Conservation (phyloP, 2,797 vertebrate genomes). For the Peromyscus eremicus region DNA sequence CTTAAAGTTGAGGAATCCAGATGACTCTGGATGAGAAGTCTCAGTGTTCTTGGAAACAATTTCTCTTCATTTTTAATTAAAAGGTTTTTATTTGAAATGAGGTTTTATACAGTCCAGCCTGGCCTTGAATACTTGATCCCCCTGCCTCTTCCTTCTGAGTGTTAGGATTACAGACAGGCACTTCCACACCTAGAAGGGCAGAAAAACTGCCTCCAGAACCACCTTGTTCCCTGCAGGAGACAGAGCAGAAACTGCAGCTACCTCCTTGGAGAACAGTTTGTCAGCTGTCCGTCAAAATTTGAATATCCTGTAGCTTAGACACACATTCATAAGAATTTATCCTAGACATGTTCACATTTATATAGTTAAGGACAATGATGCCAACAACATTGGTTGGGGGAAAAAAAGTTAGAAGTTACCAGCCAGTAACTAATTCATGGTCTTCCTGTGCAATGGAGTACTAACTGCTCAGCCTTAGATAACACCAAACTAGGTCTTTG, state of each 20-base stretch:
- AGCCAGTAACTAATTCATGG: not conserved
- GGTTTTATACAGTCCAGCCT: not conserved
- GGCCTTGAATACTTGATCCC: not conserved
- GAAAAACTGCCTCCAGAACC: not conserved
- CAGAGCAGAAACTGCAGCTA: not conserved
- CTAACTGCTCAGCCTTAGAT: slow-evolving; percentile 1
- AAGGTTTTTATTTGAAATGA: not conserved
- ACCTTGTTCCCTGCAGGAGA: not conserved
- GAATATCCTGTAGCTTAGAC: slow-evolving; percentile 10
- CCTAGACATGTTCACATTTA: not conserved
- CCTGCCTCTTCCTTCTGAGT: not conserved
- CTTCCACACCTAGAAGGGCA: not conserved
- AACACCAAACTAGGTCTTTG: not conserved
- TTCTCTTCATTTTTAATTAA: not conserved
- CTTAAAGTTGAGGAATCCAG: not conserved
- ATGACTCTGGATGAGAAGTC: slow-evolving; percentile 19
- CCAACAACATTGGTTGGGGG: not conserved
- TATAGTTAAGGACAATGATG: not conserved
- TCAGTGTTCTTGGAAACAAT: not conserved
- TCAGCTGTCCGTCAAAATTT: not conserved
- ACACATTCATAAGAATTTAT: not conserved
- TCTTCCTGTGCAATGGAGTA: not conserved
- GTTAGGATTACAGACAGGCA: not conserved
- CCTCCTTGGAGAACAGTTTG: slow-evolving; percentile 1
- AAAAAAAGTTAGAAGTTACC: slow-evolving; percentile 8